Evolutionary conservation across 2,888 invertebrate species (phyloP).

Genomic region (Caenorhabditis sp.): DNA sequence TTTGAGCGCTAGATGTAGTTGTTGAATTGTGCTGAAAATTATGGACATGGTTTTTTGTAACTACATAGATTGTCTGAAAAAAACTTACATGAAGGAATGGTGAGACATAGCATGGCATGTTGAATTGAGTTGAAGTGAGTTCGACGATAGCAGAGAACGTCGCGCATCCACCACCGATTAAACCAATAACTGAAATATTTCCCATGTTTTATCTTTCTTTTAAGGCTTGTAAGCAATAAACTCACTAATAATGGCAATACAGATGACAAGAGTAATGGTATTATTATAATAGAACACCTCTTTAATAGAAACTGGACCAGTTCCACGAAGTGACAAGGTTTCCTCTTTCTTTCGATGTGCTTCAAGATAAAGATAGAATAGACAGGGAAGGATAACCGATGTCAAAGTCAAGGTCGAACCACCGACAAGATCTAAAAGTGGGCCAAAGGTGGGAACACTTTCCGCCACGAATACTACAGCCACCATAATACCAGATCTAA

Average conservation of each 20-base stretch:
- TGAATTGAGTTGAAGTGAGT: constrained; percentile 59
- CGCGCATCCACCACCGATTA: constrained; percentile 65
- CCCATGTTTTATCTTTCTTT: not conserved
- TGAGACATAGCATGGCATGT: constrained; percentile 61
- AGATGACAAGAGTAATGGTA: constrained; percentile 37
- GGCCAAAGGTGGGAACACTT: constrained; percentile 67
- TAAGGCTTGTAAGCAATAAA: not conserved
- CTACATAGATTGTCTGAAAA: no score
- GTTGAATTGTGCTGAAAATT: not conserved
- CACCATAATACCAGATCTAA: constrained; percentile 59
- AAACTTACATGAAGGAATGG: constrained; percentile 20
- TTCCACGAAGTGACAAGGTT: constrained; percentile 33
- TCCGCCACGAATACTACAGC: constrained; percentile 66
- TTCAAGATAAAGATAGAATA: constrained; percentile 63
- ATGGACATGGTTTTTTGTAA: no score
- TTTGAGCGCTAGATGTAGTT: constrained; percentile 19
- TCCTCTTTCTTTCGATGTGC: constrained; percentile 50
- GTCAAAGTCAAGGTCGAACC: constrained; percentile 64
- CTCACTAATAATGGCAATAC: constrained; percentile 51
- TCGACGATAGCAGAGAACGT: constrained; percentile 66
- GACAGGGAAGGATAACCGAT: constrained; percentile 64
- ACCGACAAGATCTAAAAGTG: constrained; percentile 64
- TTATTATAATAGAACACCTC: constrained; percentile 43
- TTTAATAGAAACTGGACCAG: constrained; percentile 21
- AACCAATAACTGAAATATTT: constrained; percentile 58